These are phyloP conservation scores for Agriopis marginaria DNA, from an alignment of 2,888 invertebrate species.

Conservation along the genomic window DNA sequence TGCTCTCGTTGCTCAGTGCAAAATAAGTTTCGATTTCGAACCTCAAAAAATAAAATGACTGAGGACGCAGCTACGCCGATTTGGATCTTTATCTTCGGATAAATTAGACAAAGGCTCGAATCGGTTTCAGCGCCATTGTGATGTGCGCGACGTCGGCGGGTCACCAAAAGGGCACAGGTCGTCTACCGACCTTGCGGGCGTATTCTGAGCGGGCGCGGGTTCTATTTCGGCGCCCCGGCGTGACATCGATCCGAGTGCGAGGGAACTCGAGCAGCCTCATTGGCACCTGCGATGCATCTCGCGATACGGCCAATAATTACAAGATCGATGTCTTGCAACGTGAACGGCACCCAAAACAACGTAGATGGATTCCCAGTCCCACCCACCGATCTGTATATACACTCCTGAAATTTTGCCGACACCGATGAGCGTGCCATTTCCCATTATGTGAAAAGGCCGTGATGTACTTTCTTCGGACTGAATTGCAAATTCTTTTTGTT, in stretches of 20 bases:
- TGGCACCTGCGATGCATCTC: constrained; percentile 75
- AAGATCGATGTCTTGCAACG: constrained; percentile 58
- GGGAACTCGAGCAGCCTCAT: constrained; percentile 74
- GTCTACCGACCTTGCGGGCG: constrained; percentile 70
- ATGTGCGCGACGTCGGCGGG: constrained; percentile 56
- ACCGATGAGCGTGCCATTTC: background rate
- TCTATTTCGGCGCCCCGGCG: constrained; percentile 68
- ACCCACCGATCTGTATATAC: constrained; percentile 16
- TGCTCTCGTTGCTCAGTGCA: constrained; percentile 21
- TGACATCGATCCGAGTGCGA: constrained; percentile 71
- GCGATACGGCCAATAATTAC: constrained; percentile 65
- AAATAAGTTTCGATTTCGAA: constrained; percentile 23
- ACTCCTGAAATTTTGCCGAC: constrained; percentile 20
- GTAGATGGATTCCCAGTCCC: constrained; percentile 44
- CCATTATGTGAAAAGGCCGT: too few relatives aligned
- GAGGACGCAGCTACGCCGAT: constrained; percentile 34
- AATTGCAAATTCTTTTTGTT: too few relatives aligned
- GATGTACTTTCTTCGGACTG: too few relatives aligned
- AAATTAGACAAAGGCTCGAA: constrained; percentile 54
- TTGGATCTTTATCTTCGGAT: constrained; percentile 44
- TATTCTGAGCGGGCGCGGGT: constrained; percentile 70
- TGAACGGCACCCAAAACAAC: constrained; percentile 43
- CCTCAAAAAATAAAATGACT: constrained; percentile 29
- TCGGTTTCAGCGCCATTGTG: constrained; percentile 55
- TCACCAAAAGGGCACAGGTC: constrained; percentile 73